Conservation (phyloP, 2,888 invertebrate genomes). For the Eledona agricola region DNA sequence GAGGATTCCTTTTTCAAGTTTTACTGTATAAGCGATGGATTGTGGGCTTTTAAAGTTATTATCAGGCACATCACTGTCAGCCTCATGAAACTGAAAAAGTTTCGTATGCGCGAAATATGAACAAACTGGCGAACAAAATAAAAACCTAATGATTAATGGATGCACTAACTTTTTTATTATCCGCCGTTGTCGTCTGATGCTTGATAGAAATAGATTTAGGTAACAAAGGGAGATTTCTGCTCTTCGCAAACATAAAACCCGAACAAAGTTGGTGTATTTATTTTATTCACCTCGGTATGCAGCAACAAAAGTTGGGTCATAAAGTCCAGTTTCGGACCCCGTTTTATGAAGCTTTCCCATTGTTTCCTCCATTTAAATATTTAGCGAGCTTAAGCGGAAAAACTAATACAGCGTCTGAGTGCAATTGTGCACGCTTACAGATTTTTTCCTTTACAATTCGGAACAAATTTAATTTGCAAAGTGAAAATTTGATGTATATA, state of each 20-base stretch:
- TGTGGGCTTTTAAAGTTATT: too few relatives aligned
- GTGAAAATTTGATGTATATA: constrained; percentile 16
- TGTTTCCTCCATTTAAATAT: constrained; percentile 23
- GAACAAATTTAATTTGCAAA: constrained; percentile 12
- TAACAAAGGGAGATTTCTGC: constrained; percentile 7
- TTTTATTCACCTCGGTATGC: constrained; percentile 26
- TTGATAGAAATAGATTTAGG: constrained; percentile 12
- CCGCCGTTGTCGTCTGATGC: constrained; percentile 2
- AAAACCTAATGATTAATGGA: constrained; percentile 1
- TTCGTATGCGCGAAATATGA: too few relatives aligned
- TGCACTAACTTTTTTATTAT: constrained; percentile 4
- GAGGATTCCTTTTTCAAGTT: too few relatives aligned
- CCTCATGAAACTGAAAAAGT: too few relatives aligned
- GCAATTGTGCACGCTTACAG: not conserved
- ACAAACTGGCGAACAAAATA: not conserved
- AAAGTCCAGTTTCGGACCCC: constrained; percentile 9
- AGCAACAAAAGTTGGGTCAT: constrained; percentile 23
- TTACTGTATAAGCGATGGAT: too few relatives aligned
- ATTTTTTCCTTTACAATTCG: constrained; percentile 24
- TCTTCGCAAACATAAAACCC: constrained; percentile 11
- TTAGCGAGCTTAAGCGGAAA: constrained; percentile 20
- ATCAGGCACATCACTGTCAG: too few relatives aligned
- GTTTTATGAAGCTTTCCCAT: constrained; percentile 23
- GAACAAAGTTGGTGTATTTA: constrained; percentile 14
- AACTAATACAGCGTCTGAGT: constrained; percentile 11